Percentiles rank a stretch among this genome's conserved stretches.
Evolutionary conservation across 2,113 vertebrate genomes (phyloP).

Genomic region (Boulengeromyrus knoepffleri): DNA sequence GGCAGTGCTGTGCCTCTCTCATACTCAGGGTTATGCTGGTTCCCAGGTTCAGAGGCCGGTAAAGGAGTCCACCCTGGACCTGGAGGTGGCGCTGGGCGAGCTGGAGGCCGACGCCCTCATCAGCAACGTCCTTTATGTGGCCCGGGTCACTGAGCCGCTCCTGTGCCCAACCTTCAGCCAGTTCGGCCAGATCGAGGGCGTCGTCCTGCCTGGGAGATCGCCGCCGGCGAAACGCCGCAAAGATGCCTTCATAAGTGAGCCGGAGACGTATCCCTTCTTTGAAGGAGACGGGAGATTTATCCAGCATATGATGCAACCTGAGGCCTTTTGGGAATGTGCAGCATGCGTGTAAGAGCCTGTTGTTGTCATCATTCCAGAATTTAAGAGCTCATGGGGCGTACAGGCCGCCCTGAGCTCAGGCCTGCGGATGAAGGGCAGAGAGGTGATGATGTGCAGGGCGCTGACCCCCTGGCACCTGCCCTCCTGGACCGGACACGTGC

Average conservation of each 20-base stretch:
- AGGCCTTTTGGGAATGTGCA: neutral
- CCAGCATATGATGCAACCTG: neutral
- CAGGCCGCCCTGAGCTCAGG: constrained; percentile 46
- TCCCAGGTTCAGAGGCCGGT: constrained; percentile 73
- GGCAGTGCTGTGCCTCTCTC: neutral
- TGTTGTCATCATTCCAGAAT: constrained; percentile 55
- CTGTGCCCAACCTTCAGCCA: constrained; percentile 56
- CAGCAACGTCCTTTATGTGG: constrained; percentile 57
- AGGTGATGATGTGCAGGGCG: constrained; percentile 46
- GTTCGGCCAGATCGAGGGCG: constrained; percentile 55
- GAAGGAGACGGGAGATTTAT: neutral
- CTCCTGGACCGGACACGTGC: constrained; percentile 52
- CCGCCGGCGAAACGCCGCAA: constrained; percentile 46
- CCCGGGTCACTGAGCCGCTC: constrained; percentile 49
- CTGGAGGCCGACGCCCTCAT: constrained; percentile 64
- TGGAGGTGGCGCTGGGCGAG: constrained; percentile 57
- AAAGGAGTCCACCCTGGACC: constrained; percentile 62
- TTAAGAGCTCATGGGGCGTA: constrained; percentile 50
- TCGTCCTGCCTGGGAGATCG: constrained; percentile 54
- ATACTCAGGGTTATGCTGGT: neutral
- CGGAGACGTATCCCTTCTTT: neutral
- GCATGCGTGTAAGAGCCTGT: neutral
- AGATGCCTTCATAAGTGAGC: constrained; percentile 75
- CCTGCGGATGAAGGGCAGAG: constrained; percentile 45
- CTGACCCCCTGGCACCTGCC: constrained; percentile 69